phyloP scores from a whole-genome alignment of 1,140 invertebrate species.

The Trialeurodes vaporariorum region DNA sequence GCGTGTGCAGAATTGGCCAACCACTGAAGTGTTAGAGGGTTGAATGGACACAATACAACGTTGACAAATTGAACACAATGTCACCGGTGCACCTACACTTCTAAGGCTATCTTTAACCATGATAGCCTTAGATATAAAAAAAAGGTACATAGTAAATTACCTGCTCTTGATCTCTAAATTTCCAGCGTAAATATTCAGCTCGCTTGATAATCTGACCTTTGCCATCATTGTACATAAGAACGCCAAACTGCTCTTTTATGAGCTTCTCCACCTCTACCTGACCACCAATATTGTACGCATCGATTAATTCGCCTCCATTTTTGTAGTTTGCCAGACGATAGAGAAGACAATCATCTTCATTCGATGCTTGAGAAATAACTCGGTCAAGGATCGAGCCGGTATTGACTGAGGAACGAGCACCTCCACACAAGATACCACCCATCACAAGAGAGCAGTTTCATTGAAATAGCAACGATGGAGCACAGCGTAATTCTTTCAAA shows the following conservation, averaged over 20 bases:
- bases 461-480: neutral
- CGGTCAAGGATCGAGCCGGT: constrained; percentile 69
- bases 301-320: constrained; percentile 72
- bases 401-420: constrained; percentile 26
- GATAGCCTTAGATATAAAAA: too few species aligned
- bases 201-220: constrained; percentile 75
- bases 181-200: constrained; percentile 86
- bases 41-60: too few species aligned
- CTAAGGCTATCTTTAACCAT: too few species aligned
- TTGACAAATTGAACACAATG: too few species aligned
- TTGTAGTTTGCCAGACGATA: constrained; percentile 83
- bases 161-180: constrained; percentile 73
- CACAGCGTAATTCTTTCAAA: too few species aligned
- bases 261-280: constrained; percentile 71
- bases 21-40: too few species aligned
- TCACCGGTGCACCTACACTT: too few species aligned
- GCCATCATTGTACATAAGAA: constrained; percentile 82
- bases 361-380: constrained; percentile 72
- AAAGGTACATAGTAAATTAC: too few species aligned
- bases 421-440: constrained; percentile 12
- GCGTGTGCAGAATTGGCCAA: too few species aligned
- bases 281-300: constrained; percentile 71
- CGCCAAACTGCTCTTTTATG: constrained; percentile 74
- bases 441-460: neutral
- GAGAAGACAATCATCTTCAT: constrained; percentile 70